Percentiles rank a stretch among this genome's conserved stretches.
These are phyloP conservation scores for Griposia aprilina DNA, from an alignment of 2,888 invertebrate genomes.

Conservation along the genomic window DNA sequence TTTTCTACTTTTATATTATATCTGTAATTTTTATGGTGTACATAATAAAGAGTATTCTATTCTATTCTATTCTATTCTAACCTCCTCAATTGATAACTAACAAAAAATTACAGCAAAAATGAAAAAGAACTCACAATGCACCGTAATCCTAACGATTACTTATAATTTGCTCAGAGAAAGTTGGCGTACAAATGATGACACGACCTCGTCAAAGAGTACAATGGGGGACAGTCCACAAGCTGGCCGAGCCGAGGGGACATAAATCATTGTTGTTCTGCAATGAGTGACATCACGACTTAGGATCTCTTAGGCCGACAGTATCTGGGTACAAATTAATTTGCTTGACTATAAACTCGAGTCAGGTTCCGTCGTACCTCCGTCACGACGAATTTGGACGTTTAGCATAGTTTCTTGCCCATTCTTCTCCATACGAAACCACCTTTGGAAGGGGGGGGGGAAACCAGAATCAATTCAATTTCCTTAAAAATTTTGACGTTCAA, in stretches of 20 bases:
- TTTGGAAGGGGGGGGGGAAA: no score
- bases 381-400: slow-evolving; percentile 21
- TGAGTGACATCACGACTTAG: slow-evolving; percentile 72
- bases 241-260: slow-evolving; percentile 66
- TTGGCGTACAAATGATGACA: slow-evolving; percentile 59
- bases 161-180: slow-evolving; percentile 60
- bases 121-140: slow-evolving; percentile 13
- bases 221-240: slow-evolving; percentile 60
- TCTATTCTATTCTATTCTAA: no score
- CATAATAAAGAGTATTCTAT: no score
- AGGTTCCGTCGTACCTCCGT: slow-evolving; percentile 42
- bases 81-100: neutral
- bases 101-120: neutral
- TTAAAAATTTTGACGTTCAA: no score
- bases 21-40: no score
- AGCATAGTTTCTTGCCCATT: neutral
- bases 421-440: no score
- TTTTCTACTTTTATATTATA: no score
- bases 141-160: slow-evolving; percentile 61
- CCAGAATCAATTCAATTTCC: no score
- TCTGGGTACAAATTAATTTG: slow-evolving; percentile 72
- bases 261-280: slow-evolving; percentile 72
- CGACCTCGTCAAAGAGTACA: slow-evolving; percentile 69
- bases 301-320: slow-evolving; percentile 73
- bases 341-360: slow-evolving; percentile 48